These are phyloP conservation scores for Promerops cafer DNA, from an alignment of 2,113 vertebrate species.

Conservation along the genomic window DNA sequence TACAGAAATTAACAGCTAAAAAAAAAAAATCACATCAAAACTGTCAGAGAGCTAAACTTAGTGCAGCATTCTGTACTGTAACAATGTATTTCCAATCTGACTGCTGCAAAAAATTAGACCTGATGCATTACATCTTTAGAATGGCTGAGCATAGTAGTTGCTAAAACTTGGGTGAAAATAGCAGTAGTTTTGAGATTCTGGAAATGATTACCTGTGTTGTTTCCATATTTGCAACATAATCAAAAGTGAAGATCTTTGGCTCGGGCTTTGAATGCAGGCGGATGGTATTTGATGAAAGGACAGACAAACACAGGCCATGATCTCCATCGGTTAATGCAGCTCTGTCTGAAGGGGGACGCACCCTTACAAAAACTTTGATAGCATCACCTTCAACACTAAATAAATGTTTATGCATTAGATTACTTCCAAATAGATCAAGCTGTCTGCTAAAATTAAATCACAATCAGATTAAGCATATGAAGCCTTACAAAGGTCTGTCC, in stretches of 20 bases:
- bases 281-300: slow-evolving; percentile 82
- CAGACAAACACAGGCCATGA: slow-evolving; percentile 81
- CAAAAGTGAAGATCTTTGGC: slow-evolving; percentile 89
- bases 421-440: neutral
- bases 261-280: slow-evolving; percentile 90
- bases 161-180: neutral
- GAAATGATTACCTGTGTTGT: slow-evolving; percentile 85
- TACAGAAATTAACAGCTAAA: neutral
- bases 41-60: neutral
- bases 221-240: slow-evolving; percentile 88
- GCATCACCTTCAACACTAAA: slow-evolving; percentile 84
- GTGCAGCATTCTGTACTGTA: neutral
- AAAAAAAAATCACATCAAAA: neutral
- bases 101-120: neutral
- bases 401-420: neutral
- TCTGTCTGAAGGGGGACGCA: slow-evolving; percentile 83
- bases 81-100: neutral
- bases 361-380: slow-evolving; percentile 90
- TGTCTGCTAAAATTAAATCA: neutral
- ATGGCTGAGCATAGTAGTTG: neutral
- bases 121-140: neutral
- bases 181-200: neutral
- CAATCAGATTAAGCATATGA: neutral
- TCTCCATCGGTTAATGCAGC: slow-evolving; percentile 72
- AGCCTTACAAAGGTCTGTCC: neutral